Base-by-base conservation (phyloP, 2,797 vertebrate species). In the Tolypeutes matacus region DNA sequence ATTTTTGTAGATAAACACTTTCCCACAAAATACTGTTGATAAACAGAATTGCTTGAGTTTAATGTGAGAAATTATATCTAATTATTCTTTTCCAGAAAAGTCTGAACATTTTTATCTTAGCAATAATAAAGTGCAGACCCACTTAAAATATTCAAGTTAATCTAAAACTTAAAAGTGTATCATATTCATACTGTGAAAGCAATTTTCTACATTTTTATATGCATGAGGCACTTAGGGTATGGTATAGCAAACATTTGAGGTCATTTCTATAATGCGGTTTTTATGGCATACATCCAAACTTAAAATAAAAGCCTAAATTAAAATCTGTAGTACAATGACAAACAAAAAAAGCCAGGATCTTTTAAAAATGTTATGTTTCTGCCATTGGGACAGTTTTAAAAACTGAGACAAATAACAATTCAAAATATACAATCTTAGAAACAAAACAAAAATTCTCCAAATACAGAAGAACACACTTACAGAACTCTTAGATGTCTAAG, bases 401-500 rank as follows among this genome's bases (percentile, higher is more conserved):
- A 72, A 36, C 29, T 69, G 85, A 62, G 49, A 90, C 42, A 34
- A 76, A 7, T 49, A 73, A 78, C 5, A 3, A 69, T 64, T 62
- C 29, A 81, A 80, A 93, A 88, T 20, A 85, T 3, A n/a, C 18
- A 92, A 85, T 31, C 65, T 92, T 85, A 49, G 75, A 93, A 94
- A 75, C 46, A 86, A 95, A 67, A 81, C 86, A 96, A 29, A 49
- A 83, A 87, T 42, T 84, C 84, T 62, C 80, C 76, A 31, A 62
- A 2, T 58, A 69, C 58, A 92, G 81, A 93, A 93, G 13, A 77
- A 51, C 69, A 89, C 98, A 99, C 99, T 99, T 99, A 99, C 99
- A 99, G 98, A 97, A 99, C 99, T 98, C 99, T 98, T 96, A 99
- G 99, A 96, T 99, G 99, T 94, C 99, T 98, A 91, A 99, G 98